Base-by-base conservation (phyloP, 2,797 vertebrate species). In the Melanotaenia maccullochi region DNA sequence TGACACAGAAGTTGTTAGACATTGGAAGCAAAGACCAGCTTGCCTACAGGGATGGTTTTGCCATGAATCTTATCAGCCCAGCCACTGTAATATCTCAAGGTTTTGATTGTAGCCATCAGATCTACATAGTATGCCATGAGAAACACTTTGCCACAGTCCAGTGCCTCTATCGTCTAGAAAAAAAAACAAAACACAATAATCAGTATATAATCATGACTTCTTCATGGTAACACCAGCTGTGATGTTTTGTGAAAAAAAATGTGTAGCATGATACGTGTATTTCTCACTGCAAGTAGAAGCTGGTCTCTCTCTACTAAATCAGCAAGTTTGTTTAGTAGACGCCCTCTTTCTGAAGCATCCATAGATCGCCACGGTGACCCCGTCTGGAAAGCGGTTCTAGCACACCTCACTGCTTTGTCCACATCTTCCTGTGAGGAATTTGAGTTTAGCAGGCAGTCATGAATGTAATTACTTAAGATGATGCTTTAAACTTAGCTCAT, bases 31-130 rank as follows among this genome's bases (percentile, higher is more conserved):
- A 42, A 42, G 16, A 6, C 16, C 14, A 5, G 13, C 40, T 42
- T 42, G 18, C 40, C 40, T 42, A 42, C 40, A 42, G 40, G 40
- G 40, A 42, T 42, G 40, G 40, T 42, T 42, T 42, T 42, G 14
- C 96, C 96, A 0, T 97, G 96, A 79, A 95, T 93, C 93, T 97
- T 97, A 89, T 97, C 96, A 52, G 96, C 95, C 96, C 96, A 97
- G 47, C 96, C 96, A 28, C 94, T 95, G 60, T 90, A 96, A 78
- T 97, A 97, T 58, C 91, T 94, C 22, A 97, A 69, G 1, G 95
- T 93, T 88, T 95, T 97, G 77, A 97, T 85, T 60, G 94, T 94
- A 55, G 94, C 96, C 78, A 93, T 90, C 71, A 97, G 81, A 79
- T 97, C 96, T 77, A 94, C 92, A 80, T 93, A 86, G 78, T 96